phyloP scores from a whole-genome alignment of 2,888 invertebrate species.

The Coleophora flavipennella region DNA sequence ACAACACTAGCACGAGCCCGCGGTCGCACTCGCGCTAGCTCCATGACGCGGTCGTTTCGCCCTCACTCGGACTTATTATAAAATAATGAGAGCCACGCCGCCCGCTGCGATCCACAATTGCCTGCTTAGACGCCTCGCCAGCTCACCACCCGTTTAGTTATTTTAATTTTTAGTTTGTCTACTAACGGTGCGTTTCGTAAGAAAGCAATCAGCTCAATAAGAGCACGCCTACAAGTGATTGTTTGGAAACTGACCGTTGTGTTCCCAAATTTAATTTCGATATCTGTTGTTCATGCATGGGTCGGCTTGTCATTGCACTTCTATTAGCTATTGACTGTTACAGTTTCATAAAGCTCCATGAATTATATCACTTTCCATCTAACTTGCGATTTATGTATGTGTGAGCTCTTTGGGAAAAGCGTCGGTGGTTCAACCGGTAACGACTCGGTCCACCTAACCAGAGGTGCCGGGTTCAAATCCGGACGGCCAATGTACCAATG shows the following conservation, averaged over 20 bases:
- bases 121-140: slow-evolving; percentile 53
- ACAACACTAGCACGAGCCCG: slow-evolving; percentile 14
- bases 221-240: slow-evolving; percentile 37
- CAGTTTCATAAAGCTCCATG: no score
- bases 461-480: no score
- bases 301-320: no score
- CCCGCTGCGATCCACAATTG: slow-evolving; percentile 70
- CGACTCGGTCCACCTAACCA: no score
- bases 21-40: slow-evolving; percentile 29
- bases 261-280: slow-evolving; percentile 11
- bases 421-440: no score
- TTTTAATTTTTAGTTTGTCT: slow-evolving; percentile 73
- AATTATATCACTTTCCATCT: no score
- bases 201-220: slow-evolving; percentile 32
- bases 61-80: slow-evolving; percentile 66
- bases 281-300: slow-evolving; percentile 1
- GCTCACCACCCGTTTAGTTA: slow-evolving; percentile 64
- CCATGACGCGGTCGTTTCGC: slow-evolving; percentile 60
- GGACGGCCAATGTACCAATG: no score
- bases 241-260: slow-evolving; percentile 10
- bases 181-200: slow-evolving; percentile 64
- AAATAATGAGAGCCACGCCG: slow-evolving; percentile 68
- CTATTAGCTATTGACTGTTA: no score
- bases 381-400: no score
- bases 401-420: no score